Percentiles rank a stretch among this genome's conserved stretches.
These are phyloP conservation scores for Thymelicus acteon DNA, from an alignment of 2,888 invertebrate species.

Conservation along the genomic window DNA sequence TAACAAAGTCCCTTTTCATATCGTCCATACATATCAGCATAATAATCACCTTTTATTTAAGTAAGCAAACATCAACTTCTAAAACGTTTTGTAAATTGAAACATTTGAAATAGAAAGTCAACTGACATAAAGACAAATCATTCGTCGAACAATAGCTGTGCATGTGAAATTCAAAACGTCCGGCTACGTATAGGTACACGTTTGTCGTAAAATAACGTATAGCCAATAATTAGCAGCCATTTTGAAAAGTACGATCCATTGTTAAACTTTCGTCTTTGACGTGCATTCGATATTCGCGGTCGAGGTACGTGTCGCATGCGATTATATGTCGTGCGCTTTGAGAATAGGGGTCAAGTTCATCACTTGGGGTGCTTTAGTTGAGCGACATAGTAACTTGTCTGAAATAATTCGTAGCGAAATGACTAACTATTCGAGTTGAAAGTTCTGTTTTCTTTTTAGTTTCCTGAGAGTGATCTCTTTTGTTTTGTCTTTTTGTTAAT, in stretches of 20 bases:
- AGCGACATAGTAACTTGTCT: conserved; percentile 30
- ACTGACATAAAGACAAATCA: conserved; percentile 40
- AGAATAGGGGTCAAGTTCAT: conserved; percentile 36
- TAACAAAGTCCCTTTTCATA: neutral
- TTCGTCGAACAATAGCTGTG: conserved; percentile 42
- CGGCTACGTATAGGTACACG: conserved; percentile 40
- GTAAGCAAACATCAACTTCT: neutral
- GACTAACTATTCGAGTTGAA: conserved; percentile 34
- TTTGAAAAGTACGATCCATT: conserved; percentile 51
- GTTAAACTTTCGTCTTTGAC: conserved; percentile 43
- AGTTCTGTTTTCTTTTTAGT: conserved; percentile 36
- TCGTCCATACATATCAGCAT: too few relatives aligned
- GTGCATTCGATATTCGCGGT: conserved; percentile 47
- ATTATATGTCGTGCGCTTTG: conserved; percentile 38
- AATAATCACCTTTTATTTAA: neutral
- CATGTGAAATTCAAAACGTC: conserved; percentile 43
- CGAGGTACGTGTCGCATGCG: conserved; percentile 19
- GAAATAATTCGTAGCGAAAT: conserved; percentile 31
- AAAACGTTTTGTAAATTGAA: conserved; percentile 33
- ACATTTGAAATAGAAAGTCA: conserved; percentile 49
- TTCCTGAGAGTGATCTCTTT: conserved; percentile 28
- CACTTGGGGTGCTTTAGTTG: neutral
- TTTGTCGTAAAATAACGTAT: conserved; percentile 50
- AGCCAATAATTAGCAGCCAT: conserved; percentile 54
- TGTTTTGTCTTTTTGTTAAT: conserved; percentile 13